Conservation (phyloP, 2,113 vertebrate genomes). For the Narcine bancroftii region DNA sequence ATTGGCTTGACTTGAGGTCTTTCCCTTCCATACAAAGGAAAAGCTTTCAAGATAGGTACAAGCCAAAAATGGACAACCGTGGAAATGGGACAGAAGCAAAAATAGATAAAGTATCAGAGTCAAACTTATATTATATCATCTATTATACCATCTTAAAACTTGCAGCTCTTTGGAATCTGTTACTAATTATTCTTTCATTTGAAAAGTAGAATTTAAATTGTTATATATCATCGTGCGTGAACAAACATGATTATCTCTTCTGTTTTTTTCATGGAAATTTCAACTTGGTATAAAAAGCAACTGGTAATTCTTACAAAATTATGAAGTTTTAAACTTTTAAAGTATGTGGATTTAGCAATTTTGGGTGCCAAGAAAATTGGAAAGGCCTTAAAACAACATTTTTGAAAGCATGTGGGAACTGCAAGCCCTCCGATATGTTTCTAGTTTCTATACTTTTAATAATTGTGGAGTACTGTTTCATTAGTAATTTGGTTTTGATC, state of each 20-base stretch:
- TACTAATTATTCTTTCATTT: neutral
- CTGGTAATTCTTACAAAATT: neutral
- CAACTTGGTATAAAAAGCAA: neutral
- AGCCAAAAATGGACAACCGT: too few relatives aligned
- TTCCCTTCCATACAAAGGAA: too few relatives aligned
- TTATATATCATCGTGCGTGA: neutral
- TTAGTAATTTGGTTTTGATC: neutral
- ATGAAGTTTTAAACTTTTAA: neutral
- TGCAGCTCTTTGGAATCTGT: neutral
- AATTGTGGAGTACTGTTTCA: neutral
- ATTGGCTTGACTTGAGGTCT: too few relatives aligned
- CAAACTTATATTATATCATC: too few relatives aligned
- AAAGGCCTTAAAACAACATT: neutral
- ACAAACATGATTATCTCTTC: neutral
- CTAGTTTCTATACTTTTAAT: neutral
- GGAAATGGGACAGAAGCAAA: too few relatives aligned
- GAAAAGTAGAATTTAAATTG: neutral
- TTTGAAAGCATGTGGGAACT: neutral
- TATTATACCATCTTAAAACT: too few relatives aligned
- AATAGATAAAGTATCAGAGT: too few relatives aligned
- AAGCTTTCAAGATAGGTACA: too few relatives aligned
- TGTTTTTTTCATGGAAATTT: neutral
- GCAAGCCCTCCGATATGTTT: neutral
- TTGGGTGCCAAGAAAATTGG: neutral
- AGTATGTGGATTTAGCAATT: neutral